Percentiles rank a stretch among this genome's conserved stretches.
Evolutionary conservation across 2,113 vertebrate species (phyloP).

Genomic region (Bungarus multicinctus): DNA sequence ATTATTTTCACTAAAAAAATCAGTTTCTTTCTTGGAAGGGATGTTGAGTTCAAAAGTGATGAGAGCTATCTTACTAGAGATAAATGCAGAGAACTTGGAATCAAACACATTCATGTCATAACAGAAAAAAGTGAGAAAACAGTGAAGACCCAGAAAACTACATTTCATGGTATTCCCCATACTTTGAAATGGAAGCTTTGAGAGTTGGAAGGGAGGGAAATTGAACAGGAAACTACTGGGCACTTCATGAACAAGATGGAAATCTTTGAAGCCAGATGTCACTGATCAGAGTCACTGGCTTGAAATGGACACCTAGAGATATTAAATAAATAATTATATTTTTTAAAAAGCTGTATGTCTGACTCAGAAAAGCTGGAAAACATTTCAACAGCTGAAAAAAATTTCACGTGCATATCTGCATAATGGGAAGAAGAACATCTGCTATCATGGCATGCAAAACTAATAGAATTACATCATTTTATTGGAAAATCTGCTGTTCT

Average conservation of each 20-base stretch:
- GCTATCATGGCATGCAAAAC: neutral
- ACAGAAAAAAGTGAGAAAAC: neutral
- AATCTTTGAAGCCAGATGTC: neutral
- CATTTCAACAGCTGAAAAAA: neutral
- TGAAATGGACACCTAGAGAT: neutral
- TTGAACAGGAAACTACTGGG: neutral
- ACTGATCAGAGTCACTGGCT: neutral
- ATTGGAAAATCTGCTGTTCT: neutral
- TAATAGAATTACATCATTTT: neutral
- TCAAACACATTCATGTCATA: neutral
- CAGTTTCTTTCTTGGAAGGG: neutral
- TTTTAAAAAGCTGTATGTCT: neutral
- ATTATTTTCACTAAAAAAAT: neutral
- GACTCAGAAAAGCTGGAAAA: neutral
- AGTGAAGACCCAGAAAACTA: neutral
- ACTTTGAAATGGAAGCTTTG: neutral
- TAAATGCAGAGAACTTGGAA: neutral
- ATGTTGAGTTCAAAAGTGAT: neutral
- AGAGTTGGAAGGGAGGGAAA: neutral
- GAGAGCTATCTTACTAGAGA: neutral
- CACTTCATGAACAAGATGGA: neutral
- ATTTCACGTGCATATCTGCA: neutral
- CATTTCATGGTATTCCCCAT: neutral
- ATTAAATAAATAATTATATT: neutral
- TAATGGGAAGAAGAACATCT: neutral